phyloP scores from a whole-genome alignment of 2,888 invertebrate species.

The Oscheius sp. region DNA sequence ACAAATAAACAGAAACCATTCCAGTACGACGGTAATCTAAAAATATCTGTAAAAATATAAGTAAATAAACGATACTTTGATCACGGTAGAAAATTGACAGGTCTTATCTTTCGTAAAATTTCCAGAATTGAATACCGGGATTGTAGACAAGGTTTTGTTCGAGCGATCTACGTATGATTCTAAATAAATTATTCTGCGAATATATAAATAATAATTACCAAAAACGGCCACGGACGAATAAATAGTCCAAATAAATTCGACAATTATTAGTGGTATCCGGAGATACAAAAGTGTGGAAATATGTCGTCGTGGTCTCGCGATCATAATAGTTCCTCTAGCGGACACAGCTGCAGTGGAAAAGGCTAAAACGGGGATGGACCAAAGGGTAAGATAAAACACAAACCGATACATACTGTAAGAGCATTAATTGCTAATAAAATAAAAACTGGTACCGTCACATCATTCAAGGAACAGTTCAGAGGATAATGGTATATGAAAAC shows the following conservation, averaged over 20 bases:
- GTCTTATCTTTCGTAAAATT: constrained; percentile 25
- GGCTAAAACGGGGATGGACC: constrained; percentile 48
- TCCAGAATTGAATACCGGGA: background rate
- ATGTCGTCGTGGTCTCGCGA: constrained; percentile 80
- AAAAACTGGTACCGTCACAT: constrained; percentile 43
- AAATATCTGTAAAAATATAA: background rate
- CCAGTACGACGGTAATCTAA: constrained; percentile 64
- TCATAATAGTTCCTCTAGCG: constrained; percentile 83
- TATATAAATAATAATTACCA: constrained; percentile 42
- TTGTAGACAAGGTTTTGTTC: background rate
- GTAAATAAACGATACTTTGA: constrained; percentile 25
- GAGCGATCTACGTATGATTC: constrained; percentile 8
- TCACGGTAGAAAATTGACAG: constrained; percentile 50
- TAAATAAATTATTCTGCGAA: background rate
- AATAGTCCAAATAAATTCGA: constrained; percentile 84
- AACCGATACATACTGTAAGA: constrained; percentile 44
- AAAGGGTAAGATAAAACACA: constrained; percentile 6
- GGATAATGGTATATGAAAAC: constrained; percentile 67
- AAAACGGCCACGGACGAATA: constrained; percentile 81
- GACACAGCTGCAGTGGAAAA: constrained; percentile 68
- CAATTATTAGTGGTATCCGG: constrained; percentile 82
- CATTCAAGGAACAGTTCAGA: constrained; percentile 55
- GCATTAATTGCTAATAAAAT: constrained; percentile 73
- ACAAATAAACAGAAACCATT: constrained; percentile 66
- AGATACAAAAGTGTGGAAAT: constrained; percentile 77